Evolutionary conservation across 1,140 invertebrate genomes (phyloP).

Genomic region (Macrostomum lignano): DNA sequence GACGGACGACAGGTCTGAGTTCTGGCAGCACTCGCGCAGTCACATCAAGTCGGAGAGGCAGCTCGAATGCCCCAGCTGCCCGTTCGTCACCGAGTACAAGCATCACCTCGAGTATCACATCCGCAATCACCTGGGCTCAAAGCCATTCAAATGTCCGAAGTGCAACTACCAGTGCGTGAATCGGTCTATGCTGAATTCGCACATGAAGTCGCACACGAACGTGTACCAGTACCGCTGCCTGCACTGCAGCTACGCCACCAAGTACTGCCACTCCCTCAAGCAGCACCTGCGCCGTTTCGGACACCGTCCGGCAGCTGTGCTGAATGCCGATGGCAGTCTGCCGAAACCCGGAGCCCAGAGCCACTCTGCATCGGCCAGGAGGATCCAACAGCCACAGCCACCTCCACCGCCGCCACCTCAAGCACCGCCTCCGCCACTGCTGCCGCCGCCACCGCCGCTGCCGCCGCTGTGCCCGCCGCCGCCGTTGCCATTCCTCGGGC

Average conservation of each 20-base stretch:
- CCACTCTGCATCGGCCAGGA: too few species aligned
- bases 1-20: slow-evolving; percentile 52
- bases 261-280: slow-evolving; percentile 88
- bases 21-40: slow-evolving; percentile 54
- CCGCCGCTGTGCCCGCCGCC: too few species aligned
- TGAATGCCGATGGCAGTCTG: slow-evolving; percentile 22
- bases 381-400: too few species aligned
- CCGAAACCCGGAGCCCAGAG: slow-evolving; percentile 3
- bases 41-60: slow-evolving; percentile 79
- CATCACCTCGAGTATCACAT: slow-evolving; percentile 92
- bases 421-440: too few species aligned
- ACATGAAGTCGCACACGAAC: slow-evolving; percentile 86
- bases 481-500: too few species aligned
- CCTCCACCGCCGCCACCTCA: too few species aligned
- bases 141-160: slow-evolving; percentile 75
- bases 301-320: slow-evolving; percentile 35
- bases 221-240: slow-evolving; percentile 77
- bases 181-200: slow-evolving; percentile 94
- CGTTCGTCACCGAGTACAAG: slow-evolving; percentile 91
- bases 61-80: slow-evolving; percentile 59
- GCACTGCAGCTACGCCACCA: slow-evolving; percentile 82
- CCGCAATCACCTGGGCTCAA: slow-evolving; percentile 69
- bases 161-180: slow-evolving; percentile 50
- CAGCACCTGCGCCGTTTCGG: slow-evolving; percentile 66
- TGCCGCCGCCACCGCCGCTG: too few species aligned